Base-by-base conservation (phyloP, 2,113 vertebrate species). In the Coptodon bakossiorum region DNA sequence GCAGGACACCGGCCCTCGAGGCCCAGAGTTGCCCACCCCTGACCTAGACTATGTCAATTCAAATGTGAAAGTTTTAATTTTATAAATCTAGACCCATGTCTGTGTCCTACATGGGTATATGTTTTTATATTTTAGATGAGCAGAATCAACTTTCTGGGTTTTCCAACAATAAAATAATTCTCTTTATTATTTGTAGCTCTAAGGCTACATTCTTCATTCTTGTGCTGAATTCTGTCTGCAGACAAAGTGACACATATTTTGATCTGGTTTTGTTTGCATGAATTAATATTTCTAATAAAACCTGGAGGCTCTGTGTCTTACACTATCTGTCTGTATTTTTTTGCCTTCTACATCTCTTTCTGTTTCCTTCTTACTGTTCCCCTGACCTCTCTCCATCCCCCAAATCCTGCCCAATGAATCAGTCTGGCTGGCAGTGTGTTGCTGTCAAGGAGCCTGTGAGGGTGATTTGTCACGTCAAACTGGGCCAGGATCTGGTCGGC, bases 381-480 rank as follows among this genome's bases (percentile, higher is more conserved):
- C 31, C 29, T 80, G 16, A 34, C n/a, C 61, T 50, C 19, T 17
- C 56, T 24, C 24, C 54, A 40, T 50, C 6, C 45, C 40, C n/a
- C 56, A 12, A 24, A 22, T 6, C 31, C 76, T 19, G 71, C 87
- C 78, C 66, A 59, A 84, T 89, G 83, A 90, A 93, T 89, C 73
- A 92, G 93, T 88, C 89, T 85, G 86, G 89, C 88, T 89, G 90
- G 90, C 91, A 56, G 73, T 45, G 84, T 57, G 87, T 31, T 68
- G 91, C 71, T 84, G 83, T 90, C 92, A 83, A 54, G 81, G 87
- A 89, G 82, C 71, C 54, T 76, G 76, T 84, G 81, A 89, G 57
- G 68, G 87, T 71, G 86, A 94, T 93, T 91, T 87, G 84, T 93
- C 90, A 90, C 76, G 82, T 90, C n/a, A 76, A 90, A 91, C 87